phyloP scores from a whole-genome alignment of 2,797 vertebrate species.

The Phoebastria nigripes region DNA sequence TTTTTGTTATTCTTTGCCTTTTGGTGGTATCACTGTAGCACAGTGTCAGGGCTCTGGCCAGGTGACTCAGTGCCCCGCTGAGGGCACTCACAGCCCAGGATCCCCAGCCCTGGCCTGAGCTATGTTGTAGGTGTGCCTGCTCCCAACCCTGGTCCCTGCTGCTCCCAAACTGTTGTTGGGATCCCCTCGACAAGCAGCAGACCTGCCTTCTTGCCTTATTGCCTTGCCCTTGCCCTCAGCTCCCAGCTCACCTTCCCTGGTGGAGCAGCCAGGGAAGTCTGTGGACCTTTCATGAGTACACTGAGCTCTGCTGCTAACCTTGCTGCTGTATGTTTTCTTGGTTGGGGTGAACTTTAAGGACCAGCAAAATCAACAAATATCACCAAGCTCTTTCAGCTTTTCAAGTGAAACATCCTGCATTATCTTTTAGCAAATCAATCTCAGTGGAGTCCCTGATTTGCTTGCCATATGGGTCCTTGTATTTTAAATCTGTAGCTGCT shows the following conservation, averaged over 20 bases:
- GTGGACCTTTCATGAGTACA: not conserved
- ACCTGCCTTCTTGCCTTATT: not conserved
- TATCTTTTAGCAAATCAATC: not conserved
- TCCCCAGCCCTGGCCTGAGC: not conserved
- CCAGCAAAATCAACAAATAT: not conserved
- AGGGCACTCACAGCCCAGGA: not conserved
- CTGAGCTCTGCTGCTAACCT: not conserved
- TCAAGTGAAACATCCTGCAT: not conserved
- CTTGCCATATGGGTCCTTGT: not conserved
- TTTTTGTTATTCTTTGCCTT: not conserved
- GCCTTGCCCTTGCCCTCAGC: not conserved
- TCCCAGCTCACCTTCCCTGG: rapidly evolving
- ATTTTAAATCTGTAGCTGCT: not conserved
- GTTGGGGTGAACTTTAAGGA: not conserved
- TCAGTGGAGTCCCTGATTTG: not conserved
- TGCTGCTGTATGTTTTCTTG: not conserved
- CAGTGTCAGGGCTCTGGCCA: not conserved
- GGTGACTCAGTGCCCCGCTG: not conserved
- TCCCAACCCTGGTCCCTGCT: not conserved
- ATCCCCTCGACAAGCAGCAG: not conserved
- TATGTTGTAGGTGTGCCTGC: too few species aligned
- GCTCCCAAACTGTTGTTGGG: not conserved
- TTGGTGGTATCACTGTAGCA: not conserved
- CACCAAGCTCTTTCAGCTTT: not conserved
- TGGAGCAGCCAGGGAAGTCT: not conserved